Evolutionary conservation across 2,797 vertebrate species (phyloP).

Genomic region (Pterois miles): DNA sequence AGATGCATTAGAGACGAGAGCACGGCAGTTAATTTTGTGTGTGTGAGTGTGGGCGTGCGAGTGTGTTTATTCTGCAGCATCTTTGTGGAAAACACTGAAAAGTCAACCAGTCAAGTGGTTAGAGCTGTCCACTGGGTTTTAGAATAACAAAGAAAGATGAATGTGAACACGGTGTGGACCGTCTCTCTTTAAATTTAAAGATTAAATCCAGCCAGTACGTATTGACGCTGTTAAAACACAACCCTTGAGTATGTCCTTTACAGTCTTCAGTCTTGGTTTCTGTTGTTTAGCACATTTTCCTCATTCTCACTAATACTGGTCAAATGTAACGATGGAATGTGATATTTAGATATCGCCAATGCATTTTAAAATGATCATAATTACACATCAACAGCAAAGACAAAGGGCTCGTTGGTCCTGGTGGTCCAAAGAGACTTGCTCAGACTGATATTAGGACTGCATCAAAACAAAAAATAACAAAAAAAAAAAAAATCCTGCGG

Average conservation of each 20-base stretch:
- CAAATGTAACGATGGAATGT: not conserved
- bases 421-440: not conserved
- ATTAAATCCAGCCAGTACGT: not conserved
- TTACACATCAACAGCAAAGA: not conserved
- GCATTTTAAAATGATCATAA: not conserved
- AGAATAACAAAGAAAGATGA: conserved; percentile 20
- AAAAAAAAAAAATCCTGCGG: too few relatives aligned
- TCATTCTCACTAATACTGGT: fast-evolving
- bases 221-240: not conserved
- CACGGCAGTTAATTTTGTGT: conserved; percentile 74
- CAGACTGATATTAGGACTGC: not conserved
- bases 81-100: conserved; percentile 38
- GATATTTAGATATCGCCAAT: too few relatives aligned
- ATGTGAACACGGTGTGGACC: not conserved
- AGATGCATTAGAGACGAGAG: conserved; percentile 76
- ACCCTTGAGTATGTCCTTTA: fast-evolving
- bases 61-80: conserved; percentile 36
- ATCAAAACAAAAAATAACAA: too few relatives aligned
- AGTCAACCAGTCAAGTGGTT: conserved; percentile 37
- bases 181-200: not conserved
- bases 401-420: fast-evolving
- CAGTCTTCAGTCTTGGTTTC: not conserved
- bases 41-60: conserved; percentile 38
- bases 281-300: not conserved
- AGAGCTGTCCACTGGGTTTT: conserved; percentile 14